A percentile compares a stretch with the other conserved stretches of the same genome.
Evolutionary conservation across 2,113 vertebrate genomes (phyloP).

Genomic region (Tachuris rubrigastra): DNA sequence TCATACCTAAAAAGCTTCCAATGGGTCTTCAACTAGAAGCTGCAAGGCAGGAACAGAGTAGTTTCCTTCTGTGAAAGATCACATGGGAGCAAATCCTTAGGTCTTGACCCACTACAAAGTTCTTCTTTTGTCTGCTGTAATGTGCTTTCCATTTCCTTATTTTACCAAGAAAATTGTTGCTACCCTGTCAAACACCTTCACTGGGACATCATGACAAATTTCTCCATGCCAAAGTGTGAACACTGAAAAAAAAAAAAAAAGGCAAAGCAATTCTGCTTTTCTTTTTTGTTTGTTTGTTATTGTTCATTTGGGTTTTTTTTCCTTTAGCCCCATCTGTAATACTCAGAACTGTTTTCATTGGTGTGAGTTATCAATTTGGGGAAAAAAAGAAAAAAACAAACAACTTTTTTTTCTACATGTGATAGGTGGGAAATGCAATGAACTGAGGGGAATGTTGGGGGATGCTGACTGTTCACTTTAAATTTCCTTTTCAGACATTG

Average conservation of each 20-base stretch:
- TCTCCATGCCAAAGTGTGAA: not conserved
- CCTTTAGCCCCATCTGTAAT: not conserved
- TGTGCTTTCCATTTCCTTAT: not conserved
- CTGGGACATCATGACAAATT: not conserved
- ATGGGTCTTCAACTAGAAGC: not conserved
- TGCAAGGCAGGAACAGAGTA: not conserved
- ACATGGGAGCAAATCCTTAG: not conserved
- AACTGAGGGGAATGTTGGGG: not conserved
- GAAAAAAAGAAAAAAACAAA: not conserved
- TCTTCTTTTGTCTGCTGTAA: not conserved
- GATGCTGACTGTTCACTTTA: not conserved
- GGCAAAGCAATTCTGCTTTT: not conserved
- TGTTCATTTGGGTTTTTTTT: too few species aligned
- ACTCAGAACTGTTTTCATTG: not conserved
- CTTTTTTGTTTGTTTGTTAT: not conserved
- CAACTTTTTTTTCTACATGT: not conserved
- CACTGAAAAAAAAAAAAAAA: not conserved
- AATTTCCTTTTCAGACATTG: not conserved
- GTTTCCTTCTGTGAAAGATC: not conserved
- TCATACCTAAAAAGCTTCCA: not conserved
- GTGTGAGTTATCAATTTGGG: not conserved
- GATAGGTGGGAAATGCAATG: not conserved
- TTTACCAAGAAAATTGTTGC: not conserved
- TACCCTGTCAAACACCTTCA: not conserved
- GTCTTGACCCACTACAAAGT: not conserved